Conservation (phyloP, 1,140 invertebrate genomes). For the Drosophila neocordata region DNA sequence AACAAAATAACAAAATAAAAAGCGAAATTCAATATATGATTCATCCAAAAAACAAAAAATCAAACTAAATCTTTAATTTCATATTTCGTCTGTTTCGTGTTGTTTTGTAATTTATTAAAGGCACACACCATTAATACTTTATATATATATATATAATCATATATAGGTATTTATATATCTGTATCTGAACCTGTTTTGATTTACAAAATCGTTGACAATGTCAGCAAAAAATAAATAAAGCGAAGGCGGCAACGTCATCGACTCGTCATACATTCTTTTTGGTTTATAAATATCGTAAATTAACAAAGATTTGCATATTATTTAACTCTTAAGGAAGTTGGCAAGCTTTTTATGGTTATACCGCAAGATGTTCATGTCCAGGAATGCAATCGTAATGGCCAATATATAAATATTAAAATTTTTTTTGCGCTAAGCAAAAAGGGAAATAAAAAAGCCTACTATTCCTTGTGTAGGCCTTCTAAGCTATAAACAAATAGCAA, state of each 20-base stretch:
- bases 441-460: background rate
- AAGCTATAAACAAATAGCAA: too few species aligned
- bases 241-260: slow-evolving; percentile 15
- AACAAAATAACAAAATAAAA: slow-evolving; percentile 52
- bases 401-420: background rate
- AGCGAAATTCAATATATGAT: slow-evolving; percentile 69
- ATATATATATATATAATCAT: slow-evolving; percentile 21
- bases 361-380: background rate
- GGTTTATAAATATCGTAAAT: slow-evolving; percentile 14
- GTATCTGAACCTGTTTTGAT: slow-evolving; percentile 9
- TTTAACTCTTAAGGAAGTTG: slow-evolving; percentile 12
- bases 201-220: slow-evolving; percentile 10
- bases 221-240: background rate
- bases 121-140: slow-evolving; percentile 47
- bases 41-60: slow-evolving; percentile 40
- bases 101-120: slow-evolving; percentile 63
- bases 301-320: slow-evolving; percentile 15
- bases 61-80: slow-evolving; percentile 44
- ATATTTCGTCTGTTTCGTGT: slow-evolving; percentile 32
- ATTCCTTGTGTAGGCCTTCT: too few species aligned
- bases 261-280: slow-evolving; percentile 15
- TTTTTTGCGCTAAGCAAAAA: background rate
- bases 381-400: background rate
- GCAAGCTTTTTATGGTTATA: background rate
- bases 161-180: slow-evolving; percentile 6